Conservation (phyloP, 2,113 vertebrate genomes). For the Dasyurus viverrinus region DNA sequence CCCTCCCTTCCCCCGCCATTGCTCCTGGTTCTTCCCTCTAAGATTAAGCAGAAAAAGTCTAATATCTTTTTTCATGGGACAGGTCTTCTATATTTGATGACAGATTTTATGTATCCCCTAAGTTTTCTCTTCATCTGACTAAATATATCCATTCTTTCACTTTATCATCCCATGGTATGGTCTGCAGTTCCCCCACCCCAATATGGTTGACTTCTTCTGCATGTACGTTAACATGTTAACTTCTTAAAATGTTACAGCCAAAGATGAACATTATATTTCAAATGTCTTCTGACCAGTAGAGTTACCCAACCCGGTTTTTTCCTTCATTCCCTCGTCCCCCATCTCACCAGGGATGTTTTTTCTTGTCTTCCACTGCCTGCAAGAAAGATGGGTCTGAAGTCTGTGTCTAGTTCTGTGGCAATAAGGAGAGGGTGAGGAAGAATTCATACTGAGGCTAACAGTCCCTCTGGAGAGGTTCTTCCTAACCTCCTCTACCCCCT, state of each 20-base stretch:
- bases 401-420: not conserved
- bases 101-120: not conserved
- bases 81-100: not conserved
- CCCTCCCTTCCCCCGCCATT: not conserved
- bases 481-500: not conserved
- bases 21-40: not conserved
- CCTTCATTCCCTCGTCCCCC: not conserved
- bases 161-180: not conserved
- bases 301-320: not conserved
- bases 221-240: not conserved
- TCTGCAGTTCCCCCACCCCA: not conserved
- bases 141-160: not conserved
- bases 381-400: constrained; percentile 11
- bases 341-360: not conserved
- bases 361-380: not conserved
- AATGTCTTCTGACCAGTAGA: not conserved
- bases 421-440: not conserved
- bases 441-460: not conserved
- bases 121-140: not conserved
- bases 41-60: not conserved
- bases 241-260: not conserved
- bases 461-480: not conserved
- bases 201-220: not conserved
- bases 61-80: not conserved
- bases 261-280: not conserved